phyloP scores from a whole-genome alignment of 2,797 vertebrate genomes.

The Chiloscyllium punctatum region DNA sequence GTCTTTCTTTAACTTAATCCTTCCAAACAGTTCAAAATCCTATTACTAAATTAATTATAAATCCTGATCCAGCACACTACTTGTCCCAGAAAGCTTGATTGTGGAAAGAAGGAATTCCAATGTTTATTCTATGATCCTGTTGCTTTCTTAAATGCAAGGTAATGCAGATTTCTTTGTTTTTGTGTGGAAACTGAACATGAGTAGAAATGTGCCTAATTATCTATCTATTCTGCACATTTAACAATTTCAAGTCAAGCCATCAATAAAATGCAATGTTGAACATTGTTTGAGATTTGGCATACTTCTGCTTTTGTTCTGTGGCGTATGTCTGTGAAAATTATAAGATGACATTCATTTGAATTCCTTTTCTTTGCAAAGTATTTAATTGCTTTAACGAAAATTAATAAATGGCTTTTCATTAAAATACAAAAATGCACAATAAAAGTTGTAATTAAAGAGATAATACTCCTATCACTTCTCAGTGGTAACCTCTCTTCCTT shows the following conservation, averaged over 20 bases:
- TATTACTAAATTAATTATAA: conserved; percentile 77
- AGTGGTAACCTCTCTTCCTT: no score
- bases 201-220: no score
- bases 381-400: background rate
- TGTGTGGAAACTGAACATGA: background rate
- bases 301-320: background rate
- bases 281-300: background rate
- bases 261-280: background rate
- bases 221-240: background rate
- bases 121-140: conserved; percentile 40
- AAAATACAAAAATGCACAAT: background rate
- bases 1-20: conserved; percentile 78
- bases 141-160: background rate
- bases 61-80: conserved; percentile 60
- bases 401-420: background rate
- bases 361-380: background rate
- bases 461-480: no score
- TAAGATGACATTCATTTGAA: background rate
- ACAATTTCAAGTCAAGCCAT: background rate
- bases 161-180: background rate
- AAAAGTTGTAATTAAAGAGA: background rate
- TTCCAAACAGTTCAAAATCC: conserved; percentile 77
- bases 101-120: conserved; percentile 53
- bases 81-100: conserved; percentile 52
- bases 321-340: background rate